phyloP scores from a whole-genome alignment of 1,140 invertebrate species.

The Brachionus manjavacas region DNA sequence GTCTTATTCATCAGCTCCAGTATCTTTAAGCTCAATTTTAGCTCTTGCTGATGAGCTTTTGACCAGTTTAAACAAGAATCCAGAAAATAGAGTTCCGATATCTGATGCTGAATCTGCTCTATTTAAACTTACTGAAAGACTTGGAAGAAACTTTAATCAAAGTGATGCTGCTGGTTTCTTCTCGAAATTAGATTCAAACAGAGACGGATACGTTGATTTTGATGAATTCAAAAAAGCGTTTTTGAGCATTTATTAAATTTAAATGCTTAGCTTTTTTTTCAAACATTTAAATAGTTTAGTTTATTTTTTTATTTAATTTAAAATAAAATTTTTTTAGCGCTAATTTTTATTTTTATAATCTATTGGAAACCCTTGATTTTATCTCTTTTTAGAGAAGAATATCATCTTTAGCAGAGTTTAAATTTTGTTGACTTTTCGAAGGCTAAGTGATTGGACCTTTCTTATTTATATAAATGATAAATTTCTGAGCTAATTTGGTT shows the following conservation, averaged over 20 bases:
- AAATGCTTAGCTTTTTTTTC: background rate
- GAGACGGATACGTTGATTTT: background rate
- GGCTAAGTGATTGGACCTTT: no score
- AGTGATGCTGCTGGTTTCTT: background rate
- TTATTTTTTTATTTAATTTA: background rate
- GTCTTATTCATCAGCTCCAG: background rate
- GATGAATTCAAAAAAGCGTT: conserved; percentile 7
- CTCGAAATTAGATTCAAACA: background rate
- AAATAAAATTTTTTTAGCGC: background rate
- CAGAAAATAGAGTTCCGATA: background rate
- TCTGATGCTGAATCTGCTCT: background rate
- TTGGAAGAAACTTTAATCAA: conserved; percentile 14
- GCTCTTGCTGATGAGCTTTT: background rate
- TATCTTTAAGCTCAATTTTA: background rate
- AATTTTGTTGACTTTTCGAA: no score
- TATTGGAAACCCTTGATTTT: no score
- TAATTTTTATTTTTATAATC: background rate
- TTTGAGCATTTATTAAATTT: background rate
- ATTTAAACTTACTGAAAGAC: background rate
- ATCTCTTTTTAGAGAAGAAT: no score
- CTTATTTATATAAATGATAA: no score
- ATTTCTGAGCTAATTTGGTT: no score
- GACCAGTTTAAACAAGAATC: background rate
- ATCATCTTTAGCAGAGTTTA: no score
- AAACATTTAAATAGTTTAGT: background rate